Evolutionary conservation across 2,888 invertebrate genomes (phyloP), one percentile per base, ranked within the genome.

Genomic region (Pollenia griseotomentosa): DNA sequence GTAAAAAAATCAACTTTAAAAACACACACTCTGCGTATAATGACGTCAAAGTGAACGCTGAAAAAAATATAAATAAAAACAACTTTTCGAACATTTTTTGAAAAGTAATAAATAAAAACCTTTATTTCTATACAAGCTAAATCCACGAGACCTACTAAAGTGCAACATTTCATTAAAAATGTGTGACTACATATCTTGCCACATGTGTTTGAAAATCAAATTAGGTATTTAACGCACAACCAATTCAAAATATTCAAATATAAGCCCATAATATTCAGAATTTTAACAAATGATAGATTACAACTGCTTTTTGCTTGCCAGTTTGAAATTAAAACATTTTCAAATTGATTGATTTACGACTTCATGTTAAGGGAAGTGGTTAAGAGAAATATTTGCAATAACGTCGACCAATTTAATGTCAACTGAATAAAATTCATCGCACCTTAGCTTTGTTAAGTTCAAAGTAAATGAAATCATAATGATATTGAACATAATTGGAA

Each of bases 301-400:
- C 33, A 33, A 33, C 33, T 33, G 0, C 33, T 33, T 33, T 33
- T 33, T 33, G 33, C 33, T 33, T 33, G 33, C 33, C 33, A 2
- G 33, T 55, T n/a, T 53, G 16, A 53, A 63, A 42, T 42, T 10
- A 42, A n/a, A 16, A n/a, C n/a, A 42, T 63, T n/a, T 10, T 3
- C n/a, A 46, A 8, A 70, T 40, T 40, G 53, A 70, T 70, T 70
- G 70, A 70, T 70, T 70, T 70, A 70, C 33, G n/a, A 11, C n/a
- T 53, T 53, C n/a, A 33, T 14, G 33, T 4, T 1, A 48, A 9
- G 12, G 48, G 51, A 61, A 63, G 16, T 63, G 11, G 12, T 14
- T 16, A 11, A 63, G 16, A 10, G 10, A 16, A 42, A 63, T 63
- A 6, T 11, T 42, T 63, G n/a, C 7, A 63, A 42, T 40, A 7